Base-by-base conservation (phyloP, 2,888 invertebrate species). In the Lasioglossum leucozonium region DNA sequence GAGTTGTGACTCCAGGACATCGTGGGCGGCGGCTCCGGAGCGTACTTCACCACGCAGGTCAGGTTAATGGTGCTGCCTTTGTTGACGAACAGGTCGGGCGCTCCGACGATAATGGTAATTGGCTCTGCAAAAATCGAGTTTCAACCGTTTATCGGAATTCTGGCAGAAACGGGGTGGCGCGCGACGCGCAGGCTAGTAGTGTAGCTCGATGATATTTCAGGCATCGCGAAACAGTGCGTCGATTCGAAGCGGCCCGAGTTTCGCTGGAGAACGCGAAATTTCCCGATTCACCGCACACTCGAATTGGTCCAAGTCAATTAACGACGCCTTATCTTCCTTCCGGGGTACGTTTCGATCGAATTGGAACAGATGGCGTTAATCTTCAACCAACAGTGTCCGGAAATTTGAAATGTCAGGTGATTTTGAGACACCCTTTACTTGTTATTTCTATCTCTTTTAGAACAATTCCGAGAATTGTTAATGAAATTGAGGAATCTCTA, bases 11-110 rank as follows among this genome's bases (percentile, higher is more conserved):
- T 97, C 98, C 98, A 98, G 90, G 97, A 96, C 95, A 98, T 98
- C 85, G 97, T 96, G 82, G 97, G 97, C 26, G 98, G 98, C 72
- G 98, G 98, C 94, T 98, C 98, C 75, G 98, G 98, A 37, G 98
- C 97, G 93, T 97, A 98, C 93, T 97, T 96, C 81, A 98, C 98
- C 93, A 98, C 96, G 95, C 98, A 98, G 71, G 98, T 98, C 92
- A 98, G 95, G 96, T 98, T 98, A 95, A 98, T 98, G 84, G 98
- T 98, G 90, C 98, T 98, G 67, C 98, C 98, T 92, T 97, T 97
- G 95, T 98, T 98, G 95, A 98, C 98, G 95, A 97, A 98, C 91
- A 98, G 95, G 94, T 98, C 98, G 47, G 97, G 97, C 71, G 97
- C 97, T 58, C 98, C 98, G 91, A 97, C 95, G 92, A 98, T 97